Conservation (phyloP, 2,888 invertebrate species). For the Agrochola litura region DNA sequence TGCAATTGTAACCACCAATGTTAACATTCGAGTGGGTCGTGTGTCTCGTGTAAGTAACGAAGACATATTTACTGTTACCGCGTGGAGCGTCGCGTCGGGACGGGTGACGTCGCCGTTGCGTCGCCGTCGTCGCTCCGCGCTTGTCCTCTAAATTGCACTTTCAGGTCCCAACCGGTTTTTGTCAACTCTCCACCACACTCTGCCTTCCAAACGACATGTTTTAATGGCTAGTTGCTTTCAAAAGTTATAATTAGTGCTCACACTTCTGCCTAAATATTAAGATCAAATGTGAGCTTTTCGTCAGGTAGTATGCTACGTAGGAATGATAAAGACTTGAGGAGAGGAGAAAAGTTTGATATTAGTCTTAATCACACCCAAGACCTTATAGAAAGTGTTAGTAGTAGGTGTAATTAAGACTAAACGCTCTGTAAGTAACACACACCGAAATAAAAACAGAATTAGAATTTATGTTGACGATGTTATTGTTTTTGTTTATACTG, state of each 20-base stretch:
- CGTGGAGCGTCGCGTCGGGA: slow-evolving; percentile 20
- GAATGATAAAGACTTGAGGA: background rate
- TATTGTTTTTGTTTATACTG: background rate
- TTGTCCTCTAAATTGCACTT: slow-evolving; percentile 66
- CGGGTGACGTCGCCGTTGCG: slow-evolving; percentile 12
- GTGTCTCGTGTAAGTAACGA: slow-evolving; percentile 57
- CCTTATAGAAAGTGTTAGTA: background rate
- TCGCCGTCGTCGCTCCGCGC: slow-evolving; percentile 39
- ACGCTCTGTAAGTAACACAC: background rate
- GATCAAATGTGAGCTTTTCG: slow-evolving; percentile 14
- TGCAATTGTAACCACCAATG: background rate
- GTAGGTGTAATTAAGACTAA: background rate
- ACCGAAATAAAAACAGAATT: background rate
- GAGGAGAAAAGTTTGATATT: background rate
- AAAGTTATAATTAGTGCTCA: slow-evolving; percentile 37
- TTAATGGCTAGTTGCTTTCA: slow-evolving; percentile 45
- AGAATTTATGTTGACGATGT: background rate
- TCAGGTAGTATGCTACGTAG: background rate
- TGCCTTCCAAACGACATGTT: slow-evolving; percentile 29
- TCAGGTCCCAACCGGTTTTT: slow-evolving; percentile 62
- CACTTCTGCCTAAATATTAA: slow-evolving; percentile 31
- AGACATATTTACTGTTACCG: slow-evolving; percentile 63
- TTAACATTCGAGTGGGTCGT: slow-evolving; percentile 15
- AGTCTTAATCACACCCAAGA: background rate
- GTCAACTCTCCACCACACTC: slow-evolving; percentile 39